A percentile compares a stretch with the other conserved stretches of the same genome.
Evolutionary conservation across 2,113 vertebrate genomes (phyloP).

Genomic region (Ptyas mucosa): DNA sequence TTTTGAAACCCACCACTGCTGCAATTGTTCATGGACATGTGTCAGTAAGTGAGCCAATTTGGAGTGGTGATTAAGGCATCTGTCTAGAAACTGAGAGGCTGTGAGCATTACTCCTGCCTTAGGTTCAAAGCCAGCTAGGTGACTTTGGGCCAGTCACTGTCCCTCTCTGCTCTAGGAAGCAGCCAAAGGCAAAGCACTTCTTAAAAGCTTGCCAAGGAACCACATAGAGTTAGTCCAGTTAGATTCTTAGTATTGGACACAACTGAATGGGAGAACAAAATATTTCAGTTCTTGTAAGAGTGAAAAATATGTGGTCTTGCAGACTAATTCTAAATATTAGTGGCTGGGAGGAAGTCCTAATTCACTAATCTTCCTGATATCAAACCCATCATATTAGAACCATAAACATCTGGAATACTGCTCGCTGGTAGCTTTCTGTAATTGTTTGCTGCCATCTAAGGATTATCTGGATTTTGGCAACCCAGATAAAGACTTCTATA

Average conservation of each 20-base stretch:
- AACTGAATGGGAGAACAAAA: not conserved
- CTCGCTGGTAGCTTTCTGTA: not conserved
- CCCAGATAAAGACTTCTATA: not conserved
- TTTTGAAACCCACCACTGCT: no score
- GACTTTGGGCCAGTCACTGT: not conserved
- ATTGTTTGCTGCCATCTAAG: not conserved
- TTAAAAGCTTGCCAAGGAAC: not conserved
- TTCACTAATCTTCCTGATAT: not conserved
- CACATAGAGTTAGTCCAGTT: not conserved
- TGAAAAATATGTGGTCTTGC: not conserved
- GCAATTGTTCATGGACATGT: not conserved
- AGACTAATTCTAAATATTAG: not conserved
- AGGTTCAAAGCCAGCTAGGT: not conserved
- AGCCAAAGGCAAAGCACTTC: not conserved
- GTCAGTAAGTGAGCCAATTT: not conserved
- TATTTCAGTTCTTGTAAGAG: not conserved
- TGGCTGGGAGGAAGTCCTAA: not conserved
- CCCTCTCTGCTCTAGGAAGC: not conserved
- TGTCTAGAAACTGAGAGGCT: not conserved
- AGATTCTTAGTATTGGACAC: not conserved
- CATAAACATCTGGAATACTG: not conserved
- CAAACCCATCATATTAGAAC: not conserved
- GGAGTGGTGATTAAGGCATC: not conserved
- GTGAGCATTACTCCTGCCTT: not conserved
- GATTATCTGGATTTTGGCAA: not conserved